These are phyloP conservation scores for Pipistrellus pygmaeus DNA, from an alignment of 2,797 vertebrate species.

Conservation along the genomic window DNA sequence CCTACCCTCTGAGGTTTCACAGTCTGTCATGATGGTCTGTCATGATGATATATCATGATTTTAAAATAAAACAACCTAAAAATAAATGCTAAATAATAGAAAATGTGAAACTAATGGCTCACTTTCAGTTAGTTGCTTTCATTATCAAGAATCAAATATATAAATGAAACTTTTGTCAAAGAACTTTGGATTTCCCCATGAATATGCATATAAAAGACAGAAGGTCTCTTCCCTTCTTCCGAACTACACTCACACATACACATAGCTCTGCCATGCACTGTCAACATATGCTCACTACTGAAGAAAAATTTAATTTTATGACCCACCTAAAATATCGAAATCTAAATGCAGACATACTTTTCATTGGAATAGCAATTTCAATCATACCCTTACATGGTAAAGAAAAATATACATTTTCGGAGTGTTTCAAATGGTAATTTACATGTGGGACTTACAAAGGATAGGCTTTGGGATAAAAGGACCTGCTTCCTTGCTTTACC, in stretches of 20 bases:
- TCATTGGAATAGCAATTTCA: not conserved
- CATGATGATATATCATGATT: not conserved
- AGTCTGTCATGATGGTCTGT: no score
- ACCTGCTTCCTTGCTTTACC: not conserved
- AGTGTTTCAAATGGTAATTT: not conserved
- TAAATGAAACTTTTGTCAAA: conserved; percentile 72
- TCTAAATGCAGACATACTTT: conserved; percentile 72
- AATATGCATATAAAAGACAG: conserved; percentile 76
- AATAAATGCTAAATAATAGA: conserved; percentile 56
- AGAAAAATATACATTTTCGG: conserved; percentile 14
- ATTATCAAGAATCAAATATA: conserved; percentile 54
- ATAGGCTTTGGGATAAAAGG: not conserved
- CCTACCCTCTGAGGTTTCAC: no score
- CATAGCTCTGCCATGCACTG: conserved; percentile 33
- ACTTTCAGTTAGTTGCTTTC: conserved; percentile 70
- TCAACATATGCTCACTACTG: conserved; percentile 75
- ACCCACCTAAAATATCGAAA: conserved; percentile 73
- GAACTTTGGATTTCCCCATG: conserved; percentile 56
- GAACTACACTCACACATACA: conserved; percentile 16
- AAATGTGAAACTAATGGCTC: conserved; percentile 63
- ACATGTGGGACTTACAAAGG: not conserved
- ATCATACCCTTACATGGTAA: conserved; percentile 16
- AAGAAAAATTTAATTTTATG: conserved; percentile 64
- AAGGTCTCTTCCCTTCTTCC: conserved; percentile 52
- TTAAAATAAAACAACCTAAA: conserved; percentile 70